Conservation (phyloP, 2,888 invertebrate species). For the Drosophila pegasa region DNA sequence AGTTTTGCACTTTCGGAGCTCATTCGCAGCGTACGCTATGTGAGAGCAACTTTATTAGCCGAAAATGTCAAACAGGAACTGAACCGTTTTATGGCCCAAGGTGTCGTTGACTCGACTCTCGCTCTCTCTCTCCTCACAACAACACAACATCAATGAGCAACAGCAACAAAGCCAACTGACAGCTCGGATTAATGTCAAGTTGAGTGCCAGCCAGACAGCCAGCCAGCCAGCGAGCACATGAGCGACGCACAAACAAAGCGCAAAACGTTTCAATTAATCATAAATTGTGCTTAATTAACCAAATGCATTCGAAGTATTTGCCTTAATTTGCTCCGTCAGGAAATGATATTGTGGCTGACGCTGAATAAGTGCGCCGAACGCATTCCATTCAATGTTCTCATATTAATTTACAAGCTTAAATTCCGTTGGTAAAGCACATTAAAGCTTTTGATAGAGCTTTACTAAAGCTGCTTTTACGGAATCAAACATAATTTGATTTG, state of each 20-base stretch:
- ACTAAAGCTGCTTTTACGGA: not conserved
- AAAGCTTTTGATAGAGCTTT: not conserved
- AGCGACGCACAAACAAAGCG: not conserved
- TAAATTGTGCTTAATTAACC: constrained; percentile 38
- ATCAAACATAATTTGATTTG: not conserved
- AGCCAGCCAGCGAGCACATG: constrained; percentile 1
- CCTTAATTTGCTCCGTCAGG: not conserved
- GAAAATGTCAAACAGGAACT: constrained; percentile 50
- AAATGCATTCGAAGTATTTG: constrained; percentile 37
- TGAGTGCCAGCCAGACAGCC: constrained; percentile 18
- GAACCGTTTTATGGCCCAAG: constrained; percentile 37
- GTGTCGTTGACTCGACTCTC: constrained; percentile 49
- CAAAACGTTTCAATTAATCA: constrained; percentile 43
- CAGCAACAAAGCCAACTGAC: constrained; percentile 12
- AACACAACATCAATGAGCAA: constrained; percentile 13
- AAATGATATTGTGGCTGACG: not conserved
- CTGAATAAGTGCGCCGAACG: constrained; percentile 1
- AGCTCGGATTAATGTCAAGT: constrained; percentile 51
- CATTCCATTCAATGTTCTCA: not conserved
- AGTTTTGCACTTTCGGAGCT: not conserved
- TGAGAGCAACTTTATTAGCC: constrained; percentile 46
- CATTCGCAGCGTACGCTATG: constrained; percentile 14
- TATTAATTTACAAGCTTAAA: not conserved
- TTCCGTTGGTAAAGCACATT: not conserved
- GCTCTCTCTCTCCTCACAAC: constrained; percentile 1